Evolutionary conservation across 2,888 invertebrate species (phyloP).

Genomic region (Elysia crispata): DNA sequence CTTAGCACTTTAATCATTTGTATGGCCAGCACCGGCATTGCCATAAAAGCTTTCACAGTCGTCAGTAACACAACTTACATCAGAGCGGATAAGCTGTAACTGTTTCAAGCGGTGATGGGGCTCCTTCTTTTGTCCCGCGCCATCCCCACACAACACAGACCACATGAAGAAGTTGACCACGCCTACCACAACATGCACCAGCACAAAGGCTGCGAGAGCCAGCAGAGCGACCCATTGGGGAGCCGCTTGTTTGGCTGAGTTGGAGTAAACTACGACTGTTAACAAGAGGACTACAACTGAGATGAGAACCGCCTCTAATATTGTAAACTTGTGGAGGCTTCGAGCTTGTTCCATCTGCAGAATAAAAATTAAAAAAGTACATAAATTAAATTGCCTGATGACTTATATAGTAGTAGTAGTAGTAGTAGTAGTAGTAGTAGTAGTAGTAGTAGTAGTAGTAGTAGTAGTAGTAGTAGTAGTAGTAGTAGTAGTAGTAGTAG

Average conservation of each 20-base stretch:
- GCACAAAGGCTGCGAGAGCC: slow-evolving; percentile 54
- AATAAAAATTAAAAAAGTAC: background rate
- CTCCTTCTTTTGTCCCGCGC: slow-evolving; percentile 57
- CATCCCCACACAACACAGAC: slow-evolving; percentile 59
- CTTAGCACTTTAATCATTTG: too few species aligned
- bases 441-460: too few species aligned
- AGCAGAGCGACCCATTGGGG: slow-evolving; percentile 62
- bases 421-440: too few species aligned
- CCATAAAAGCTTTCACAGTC: too few species aligned
- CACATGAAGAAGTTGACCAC: slow-evolving; percentile 63
- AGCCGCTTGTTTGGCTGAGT: slow-evolving; percentile 45
- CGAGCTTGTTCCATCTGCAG: slow-evolving; percentile 58
- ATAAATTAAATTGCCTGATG: too few species aligned
- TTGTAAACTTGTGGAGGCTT: slow-evolving; percentile 56
- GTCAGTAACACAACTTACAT: slow-evolving; percentile 55
- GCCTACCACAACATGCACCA: slow-evolving; percentile 60
- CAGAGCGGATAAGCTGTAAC: slow-evolving; percentile 67
- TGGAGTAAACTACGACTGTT: slow-evolving; percentile 60
- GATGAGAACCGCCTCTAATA: slow-evolving; percentile 57
- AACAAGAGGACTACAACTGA: slow-evolving; percentile 53
- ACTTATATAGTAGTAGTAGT: too few species aligned
- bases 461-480: too few species aligned
- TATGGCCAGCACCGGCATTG: too few species aligned
- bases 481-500: too few species aligned
- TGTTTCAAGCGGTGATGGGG: slow-evolving; percentile 68